phyloP scores from a whole-genome alignment of 2,113 vertebrate species.

The Xenopus laevis region DNA sequence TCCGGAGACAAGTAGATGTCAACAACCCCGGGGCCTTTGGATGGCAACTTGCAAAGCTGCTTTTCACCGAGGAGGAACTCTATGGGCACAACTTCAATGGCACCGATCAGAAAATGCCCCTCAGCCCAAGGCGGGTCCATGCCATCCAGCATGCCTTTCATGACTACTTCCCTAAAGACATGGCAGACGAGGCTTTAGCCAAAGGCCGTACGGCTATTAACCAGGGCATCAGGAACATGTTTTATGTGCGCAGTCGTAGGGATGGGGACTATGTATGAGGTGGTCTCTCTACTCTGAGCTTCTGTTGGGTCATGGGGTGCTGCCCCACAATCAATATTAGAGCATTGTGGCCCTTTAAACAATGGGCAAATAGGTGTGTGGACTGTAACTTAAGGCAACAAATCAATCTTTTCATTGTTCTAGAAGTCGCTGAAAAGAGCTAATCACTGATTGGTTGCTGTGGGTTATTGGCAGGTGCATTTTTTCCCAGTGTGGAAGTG shows the following conservation, averaged over 20 bases:
- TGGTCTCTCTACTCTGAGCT: too few relatives aligned
- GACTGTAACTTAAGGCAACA: too few relatives aligned
- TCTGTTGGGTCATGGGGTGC: too few relatives aligned
- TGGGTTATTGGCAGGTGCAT: too few relatives aligned
- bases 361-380: too few relatives aligned
- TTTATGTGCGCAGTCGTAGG: constrained; percentile 32
- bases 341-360: too few relatives aligned
- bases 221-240: constrained; percentile 39
- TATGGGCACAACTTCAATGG: constrained; percentile 40
- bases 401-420: too few relatives aligned
- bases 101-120: constrained; percentile 33
- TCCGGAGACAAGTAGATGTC: constrained; percentile 24
- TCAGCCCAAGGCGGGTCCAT: constrained; percentile 32
- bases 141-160: constrained; percentile 36
- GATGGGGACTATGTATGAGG: constrained; percentile 16
- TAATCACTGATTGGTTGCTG: too few relatives aligned
- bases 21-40: constrained; percentile 36
- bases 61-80: constrained; percentile 35
- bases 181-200: constrained; percentile 29
- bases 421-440: too few relatives aligned
- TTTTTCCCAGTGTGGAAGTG: too few relatives aligned
- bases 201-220: constrained; percentile 34
- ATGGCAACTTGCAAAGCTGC: constrained; percentile 32
- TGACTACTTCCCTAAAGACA: constrained; percentile 33
- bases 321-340: too few relatives aligned